phyloP scores from a whole-genome alignment of 2,888 invertebrate genomes.

The Troilus luridus region DNA sequence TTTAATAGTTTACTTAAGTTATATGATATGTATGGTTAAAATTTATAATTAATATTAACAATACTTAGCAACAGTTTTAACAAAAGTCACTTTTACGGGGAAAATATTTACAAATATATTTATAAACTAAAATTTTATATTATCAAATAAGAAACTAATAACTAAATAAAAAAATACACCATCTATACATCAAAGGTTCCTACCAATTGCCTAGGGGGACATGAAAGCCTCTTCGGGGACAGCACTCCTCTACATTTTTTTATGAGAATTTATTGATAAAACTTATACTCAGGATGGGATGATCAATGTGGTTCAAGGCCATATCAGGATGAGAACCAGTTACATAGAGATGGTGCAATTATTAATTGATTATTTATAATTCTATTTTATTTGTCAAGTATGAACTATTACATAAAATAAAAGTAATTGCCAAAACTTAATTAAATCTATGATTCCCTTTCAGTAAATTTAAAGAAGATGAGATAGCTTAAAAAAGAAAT shows the following conservation, averaged over 20 bases:
- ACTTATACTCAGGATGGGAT: no score
- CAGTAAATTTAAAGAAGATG: neutral
- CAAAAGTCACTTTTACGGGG: neutral
- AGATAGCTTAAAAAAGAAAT: neutral
- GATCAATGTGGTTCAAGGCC: no score
- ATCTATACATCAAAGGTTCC: no score
- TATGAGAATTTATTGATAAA: no score
- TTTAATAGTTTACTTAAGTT: neutral
- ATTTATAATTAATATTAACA: neutral
- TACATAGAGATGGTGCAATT: neutral
- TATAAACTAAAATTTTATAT: neutral
- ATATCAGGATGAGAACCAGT: neutral
- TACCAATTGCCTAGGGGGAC: no score
- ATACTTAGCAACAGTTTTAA: constrained; percentile 12
- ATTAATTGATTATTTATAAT: neutral
- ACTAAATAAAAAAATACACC: no score
- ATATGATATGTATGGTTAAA: constrained; percentile 33
- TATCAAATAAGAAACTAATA: no score
- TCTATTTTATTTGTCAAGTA: neutral
- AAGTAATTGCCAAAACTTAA: neutral
- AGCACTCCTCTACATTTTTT: no score
- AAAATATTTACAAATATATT: neutral
- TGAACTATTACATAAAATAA: neutral
- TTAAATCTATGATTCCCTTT: neutral
- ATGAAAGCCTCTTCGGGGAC: no score